Base-by-base conservation (phyloP, 2,113 vertebrate species). In the Toxostoma redivivum region DNA sequence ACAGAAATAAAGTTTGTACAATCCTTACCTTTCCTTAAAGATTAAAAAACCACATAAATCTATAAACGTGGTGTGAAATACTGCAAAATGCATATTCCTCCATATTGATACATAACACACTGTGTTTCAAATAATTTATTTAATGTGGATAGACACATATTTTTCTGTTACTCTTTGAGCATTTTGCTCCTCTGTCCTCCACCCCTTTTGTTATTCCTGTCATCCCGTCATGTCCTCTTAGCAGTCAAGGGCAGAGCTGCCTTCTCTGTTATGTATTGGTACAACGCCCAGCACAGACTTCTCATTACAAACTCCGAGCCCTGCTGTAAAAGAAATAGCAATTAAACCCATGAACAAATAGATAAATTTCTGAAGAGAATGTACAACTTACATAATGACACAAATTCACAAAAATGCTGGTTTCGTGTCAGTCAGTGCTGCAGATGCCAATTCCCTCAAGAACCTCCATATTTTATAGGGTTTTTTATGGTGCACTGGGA, bases 351-450 rank as follows among this genome's bases (percentile, higher is more conserved):
- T 3, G 72, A 77, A 94, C 31, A 95, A 87, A 73, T 50, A 90
- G 71, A 94, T 73, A 60, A 40, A 84, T 90, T 88, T 96, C 79
- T 83, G 62, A 90, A 83, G 58, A 77, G 85, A 94, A 85, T 31
- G 58, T 61, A 50, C 61, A 82, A 88, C 57, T 92, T 70, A 78
- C 80, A 78, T 82, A 86, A 90, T 94, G 92, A 96, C 93, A 95
- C 61, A 92, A 83, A 92, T 83, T 90, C 85, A 71, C 48, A 95
- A 93, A 96, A 96, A 94, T 92, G 93, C 69, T 66, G 51, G 27
- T 35, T 96, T 81, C 7, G 5, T 88, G 92, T 94, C 27, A 9
- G 87, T 95, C 88, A 90, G 90, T 1, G 2, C 33, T 54, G 73
- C 50, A 73, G 90, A 83, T 2, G 4, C 56, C 80, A 94, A n/a